Conservation (phyloP, 2,888 invertebrate species). For the Archaeoteleia sp. region DNA sequence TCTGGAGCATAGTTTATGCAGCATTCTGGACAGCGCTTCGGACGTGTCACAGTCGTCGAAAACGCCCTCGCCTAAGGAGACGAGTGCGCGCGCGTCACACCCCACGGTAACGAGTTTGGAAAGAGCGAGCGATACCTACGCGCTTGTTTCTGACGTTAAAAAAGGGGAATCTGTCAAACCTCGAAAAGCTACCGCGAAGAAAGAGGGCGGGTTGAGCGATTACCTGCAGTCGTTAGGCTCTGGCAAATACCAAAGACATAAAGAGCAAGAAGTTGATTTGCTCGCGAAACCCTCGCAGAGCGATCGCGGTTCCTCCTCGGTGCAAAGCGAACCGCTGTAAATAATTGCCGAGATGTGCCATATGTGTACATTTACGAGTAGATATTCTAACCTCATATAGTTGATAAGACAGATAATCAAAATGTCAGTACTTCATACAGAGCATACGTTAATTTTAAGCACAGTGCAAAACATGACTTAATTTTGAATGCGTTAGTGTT, state of each 20-base stretch:
- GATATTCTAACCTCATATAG: too few relatives aligned
- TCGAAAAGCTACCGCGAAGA: conserved; percentile 1
- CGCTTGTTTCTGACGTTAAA: background rate
- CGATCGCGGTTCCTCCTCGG: conserved; percentile 44
- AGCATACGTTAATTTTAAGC: too few relatives aligned
- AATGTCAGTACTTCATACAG: too few relatives aligned
- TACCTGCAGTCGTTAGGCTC: conserved; percentile 62
- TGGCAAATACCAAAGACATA: conserved; percentile 11
- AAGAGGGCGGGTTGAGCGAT: conserved; percentile 61
- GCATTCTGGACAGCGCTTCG: conserved; percentile 59
- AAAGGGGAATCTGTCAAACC: background rate
- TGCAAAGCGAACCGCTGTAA: conserved; percentile 61
- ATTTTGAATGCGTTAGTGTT: too few relatives aligned
- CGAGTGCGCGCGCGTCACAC: conserved; percentile 3
- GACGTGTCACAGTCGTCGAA: conserved; percentile 28
- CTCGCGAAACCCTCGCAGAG: conserved; percentile 36
- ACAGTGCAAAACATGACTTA: too few relatives aligned
- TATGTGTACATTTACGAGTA: too few relatives aligned
- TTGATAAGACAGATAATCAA: too few relatives aligned
- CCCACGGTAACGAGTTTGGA: background rate
- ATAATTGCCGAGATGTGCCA: conserved; percentile 36
- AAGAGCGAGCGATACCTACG: conserved; percentile 1
- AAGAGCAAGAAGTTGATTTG: conserved; percentile 29
- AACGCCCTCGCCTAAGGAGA: background rate
- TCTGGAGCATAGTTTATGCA: conserved; percentile 61